Percentiles rank a stretch among this genome's conserved stretches.
Evolutionary conservation across 1,140 invertebrate genomes (phyloP).

Genomic region (Heliconius nattereri): DNA sequence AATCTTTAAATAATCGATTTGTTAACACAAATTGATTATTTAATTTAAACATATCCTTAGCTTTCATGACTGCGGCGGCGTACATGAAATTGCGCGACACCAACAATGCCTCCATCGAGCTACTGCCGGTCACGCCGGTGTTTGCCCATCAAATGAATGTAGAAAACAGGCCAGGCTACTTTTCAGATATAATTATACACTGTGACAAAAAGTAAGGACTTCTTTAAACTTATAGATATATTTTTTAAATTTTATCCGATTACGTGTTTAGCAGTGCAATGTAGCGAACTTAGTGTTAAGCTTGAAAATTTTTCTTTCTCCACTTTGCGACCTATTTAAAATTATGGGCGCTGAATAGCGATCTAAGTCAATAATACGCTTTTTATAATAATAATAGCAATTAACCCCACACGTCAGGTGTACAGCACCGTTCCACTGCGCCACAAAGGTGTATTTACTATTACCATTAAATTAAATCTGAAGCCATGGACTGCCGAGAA

Average conservation of each 20-base stretch:
- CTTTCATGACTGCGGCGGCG: slow-evolving; percentile 82
- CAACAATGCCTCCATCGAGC: slow-evolving; percentile 72
- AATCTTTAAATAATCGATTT: no score
- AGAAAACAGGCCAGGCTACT: slow-evolving; percentile 82
- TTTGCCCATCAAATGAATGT: slow-evolving; percentile 82
- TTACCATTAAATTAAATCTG: no score
- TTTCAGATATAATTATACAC: slow-evolving; percentile 84
- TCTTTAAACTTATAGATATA: not conserved
- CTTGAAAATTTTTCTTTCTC: no score
- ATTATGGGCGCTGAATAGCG: no score
- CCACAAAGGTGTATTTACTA: no score
- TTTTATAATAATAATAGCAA: no score
- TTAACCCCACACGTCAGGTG: no score
- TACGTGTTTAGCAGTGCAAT: no score
- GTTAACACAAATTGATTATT: not conserved
- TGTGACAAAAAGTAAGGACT: slow-evolving; percentile 80
- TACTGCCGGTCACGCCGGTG: slow-evolving; percentile 82
- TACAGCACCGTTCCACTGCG: no score
- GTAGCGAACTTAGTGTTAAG: not conserved
- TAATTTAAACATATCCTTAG: slow-evolving; percentile 53
- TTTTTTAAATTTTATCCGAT: not conserved
- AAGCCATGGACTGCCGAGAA: no score
- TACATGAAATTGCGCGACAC: slow-evolving; percentile 78
- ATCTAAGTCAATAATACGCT: no score
- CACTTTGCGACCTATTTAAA: no score